Conservation (phyloP, 2,797 vertebrate species). For the Lepidocolaptes lacrymiger region DNA sequence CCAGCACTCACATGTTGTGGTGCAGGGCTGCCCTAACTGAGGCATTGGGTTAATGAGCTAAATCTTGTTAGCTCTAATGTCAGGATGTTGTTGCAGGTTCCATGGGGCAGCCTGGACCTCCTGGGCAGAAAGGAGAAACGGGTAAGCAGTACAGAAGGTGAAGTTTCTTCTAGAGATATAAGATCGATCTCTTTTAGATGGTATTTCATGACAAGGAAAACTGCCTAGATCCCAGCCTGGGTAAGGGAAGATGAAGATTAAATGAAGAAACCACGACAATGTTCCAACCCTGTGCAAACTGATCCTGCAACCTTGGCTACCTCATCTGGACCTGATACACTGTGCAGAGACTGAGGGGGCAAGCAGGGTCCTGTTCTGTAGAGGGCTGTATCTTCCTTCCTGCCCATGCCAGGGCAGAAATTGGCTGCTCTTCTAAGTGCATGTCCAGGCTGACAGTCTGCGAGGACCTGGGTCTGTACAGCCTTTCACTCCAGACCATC, state of each 20-base stretch:
- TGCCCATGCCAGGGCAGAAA: background rate
- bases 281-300: background rate
- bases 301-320: background rate
- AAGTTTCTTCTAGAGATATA: background rate
- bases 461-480: background rate
- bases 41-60: background rate
- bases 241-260: background rate
- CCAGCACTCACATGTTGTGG: rapidly evolving
- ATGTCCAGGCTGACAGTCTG: background rate
- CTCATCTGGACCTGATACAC: background rate
- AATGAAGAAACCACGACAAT: background rate
- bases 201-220: background rate
- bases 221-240: background rate
- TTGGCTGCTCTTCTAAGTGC: background rate
- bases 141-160: constrained; percentile 32
- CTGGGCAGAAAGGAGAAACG: constrained; percentile 53
- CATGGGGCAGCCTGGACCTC: background rate
- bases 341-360: background rate
- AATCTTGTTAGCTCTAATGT: background rate
- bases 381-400: background rate
- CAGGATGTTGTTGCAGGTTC: constrained; percentile 29
- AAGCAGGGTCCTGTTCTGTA: background rate
- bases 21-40: background rate
- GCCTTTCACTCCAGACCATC: background rate
- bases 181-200: background rate